Evolutionary conservation across 2,888 invertebrate species (phyloP).

Genomic region (Plusia festucae): DNA sequence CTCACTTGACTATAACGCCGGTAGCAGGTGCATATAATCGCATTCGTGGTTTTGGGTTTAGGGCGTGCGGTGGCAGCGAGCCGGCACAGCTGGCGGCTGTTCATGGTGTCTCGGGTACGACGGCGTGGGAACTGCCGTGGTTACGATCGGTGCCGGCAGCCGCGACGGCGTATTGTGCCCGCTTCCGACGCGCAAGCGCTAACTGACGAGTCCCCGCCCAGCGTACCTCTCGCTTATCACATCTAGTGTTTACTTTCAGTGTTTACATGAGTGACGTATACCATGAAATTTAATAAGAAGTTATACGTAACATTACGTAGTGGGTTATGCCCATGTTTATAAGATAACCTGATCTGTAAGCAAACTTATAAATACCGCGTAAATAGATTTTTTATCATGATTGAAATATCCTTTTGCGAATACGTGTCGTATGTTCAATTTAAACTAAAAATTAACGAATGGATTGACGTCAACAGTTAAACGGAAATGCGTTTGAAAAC

Average conservation of each 20-base stretch:
- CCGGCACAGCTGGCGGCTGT: constrained; percentile 79
- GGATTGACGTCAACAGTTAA: not conserved
- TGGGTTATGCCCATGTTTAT: constrained; percentile 30
- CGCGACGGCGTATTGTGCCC: constrained; percentile 71
- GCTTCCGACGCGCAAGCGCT: constrained; percentile 80
- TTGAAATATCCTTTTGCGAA: not conserved
- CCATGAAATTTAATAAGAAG: constrained; percentile 63
- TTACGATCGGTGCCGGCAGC: constrained; percentile 41
- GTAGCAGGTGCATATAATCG: constrained; percentile 69
- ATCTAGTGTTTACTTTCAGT: constrained; percentile 71
- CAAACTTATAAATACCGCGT: not conserved
- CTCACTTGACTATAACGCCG: constrained; percentile 85
- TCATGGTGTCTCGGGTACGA: constrained; percentile 69
- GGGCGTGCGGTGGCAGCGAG: constrained; percentile 67
- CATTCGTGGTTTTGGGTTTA: constrained; percentile 62
- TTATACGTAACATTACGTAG: constrained; percentile 17
- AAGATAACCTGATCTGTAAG: not conserved
- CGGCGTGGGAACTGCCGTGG: constrained; percentile 34
- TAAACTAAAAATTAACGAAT: not conserved
- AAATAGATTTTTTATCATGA: not conserved
- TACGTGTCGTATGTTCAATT: not conserved
- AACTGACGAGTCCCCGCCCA: constrained; percentile 72
- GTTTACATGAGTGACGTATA: constrained; percentile 78
- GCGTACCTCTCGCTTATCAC: constrained; percentile 71
- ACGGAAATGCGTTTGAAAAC: not conserved